Conservation (phyloP, 1,140 invertebrate species). For the Drosophila mojavensis region DNA sequence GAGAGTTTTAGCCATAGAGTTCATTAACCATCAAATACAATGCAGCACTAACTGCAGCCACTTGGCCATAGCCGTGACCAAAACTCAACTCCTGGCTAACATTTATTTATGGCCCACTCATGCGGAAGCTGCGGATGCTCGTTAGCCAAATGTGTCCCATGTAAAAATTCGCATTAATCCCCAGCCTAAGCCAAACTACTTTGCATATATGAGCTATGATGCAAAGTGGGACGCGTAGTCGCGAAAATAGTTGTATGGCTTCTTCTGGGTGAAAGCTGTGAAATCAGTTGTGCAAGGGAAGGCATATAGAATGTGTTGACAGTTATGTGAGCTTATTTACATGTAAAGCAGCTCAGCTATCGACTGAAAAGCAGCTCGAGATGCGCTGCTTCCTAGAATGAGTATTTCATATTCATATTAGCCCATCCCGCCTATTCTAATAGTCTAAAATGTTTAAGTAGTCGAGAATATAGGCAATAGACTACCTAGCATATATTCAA, state of each 20-base stretch:
- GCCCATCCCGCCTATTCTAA: no score
- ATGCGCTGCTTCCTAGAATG: no score
- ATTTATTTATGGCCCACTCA: slow-evolving; percentile 64
- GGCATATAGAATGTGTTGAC: no score
- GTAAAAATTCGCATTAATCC: slow-evolving; percentile 57
- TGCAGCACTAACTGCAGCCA: slow-evolving; percentile 1
- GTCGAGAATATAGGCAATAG: no score
- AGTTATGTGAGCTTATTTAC: no score
- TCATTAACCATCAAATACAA: slow-evolving; percentile 64
- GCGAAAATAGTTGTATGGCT: not conserved
- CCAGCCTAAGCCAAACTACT: slow-evolving; percentile 14
- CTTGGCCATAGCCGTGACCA: slow-evolving; percentile 34
- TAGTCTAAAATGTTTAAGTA: no score
- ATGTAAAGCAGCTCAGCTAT: no score
- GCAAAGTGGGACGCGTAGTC: not conserved
- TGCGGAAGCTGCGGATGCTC: slow-evolving; percentile 65
- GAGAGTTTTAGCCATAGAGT: slow-evolving; percentile 50
- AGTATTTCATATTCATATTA: no score
- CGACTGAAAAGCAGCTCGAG: no score
- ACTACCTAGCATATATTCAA: no score
- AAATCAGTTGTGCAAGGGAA: not conserved
- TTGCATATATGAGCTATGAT: slow-evolving; percentile 2
- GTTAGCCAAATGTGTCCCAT: slow-evolving; percentile 43
- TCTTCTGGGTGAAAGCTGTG: slow-evolving; percentile 12
- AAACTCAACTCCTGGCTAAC: slow-evolving; percentile 14